These are phyloP conservation scores for Silvanus unidentatus DNA, from an alignment of 2,888 invertebrate species.

Conservation along the genomic window DNA sequence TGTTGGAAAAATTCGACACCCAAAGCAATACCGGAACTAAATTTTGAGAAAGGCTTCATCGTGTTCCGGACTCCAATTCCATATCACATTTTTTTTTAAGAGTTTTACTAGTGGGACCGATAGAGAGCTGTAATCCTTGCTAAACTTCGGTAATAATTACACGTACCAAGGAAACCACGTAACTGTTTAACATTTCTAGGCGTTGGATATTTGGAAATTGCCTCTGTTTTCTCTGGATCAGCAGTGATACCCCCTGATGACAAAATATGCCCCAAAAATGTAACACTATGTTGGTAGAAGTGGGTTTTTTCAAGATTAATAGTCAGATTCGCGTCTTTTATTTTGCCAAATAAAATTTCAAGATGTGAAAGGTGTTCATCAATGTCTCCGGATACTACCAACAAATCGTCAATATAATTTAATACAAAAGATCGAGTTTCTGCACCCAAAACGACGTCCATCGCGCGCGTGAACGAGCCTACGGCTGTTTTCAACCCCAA, in stretches of 20 bases:
- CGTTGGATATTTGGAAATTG: conserved; percentile 13
- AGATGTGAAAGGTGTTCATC: conserved; percentile 23
- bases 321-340: conserved; percentile 23
- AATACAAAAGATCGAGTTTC: conserved; percentile 15
- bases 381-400: too few species aligned
- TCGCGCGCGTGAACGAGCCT: conserved; percentile 6
- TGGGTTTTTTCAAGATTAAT: conserved; percentile 24
- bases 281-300: conserved; percentile 16
- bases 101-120: conserved; percentile 14
- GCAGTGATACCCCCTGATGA: conserved; percentile 18
- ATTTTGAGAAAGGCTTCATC: conserved; percentile 13
- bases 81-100: conserved; percentile 12
- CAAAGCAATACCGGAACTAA: conserved; percentile 12
- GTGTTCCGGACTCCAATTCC: conserved; percentile 14
- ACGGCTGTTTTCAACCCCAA: conserved; percentile 11
- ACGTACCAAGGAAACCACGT: conserved; percentile 16
- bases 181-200: conserved; percentile 14
- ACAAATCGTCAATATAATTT: too few species aligned
- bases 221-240: conserved; percentile 19
- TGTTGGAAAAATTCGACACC: conserved; percentile 13
- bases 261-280: conserved; percentile 24
- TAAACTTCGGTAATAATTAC: conserved; percentile 18
- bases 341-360: conserved; percentile 15
- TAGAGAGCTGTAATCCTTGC: conserved; percentile 12
- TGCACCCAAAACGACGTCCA: conserved; percentile 8